Evolutionary conservation across 2,113 vertebrate species (phyloP), one percentile per base, ranked within the genome.

Genomic region (Orthonyx spaldingii): DNA sequence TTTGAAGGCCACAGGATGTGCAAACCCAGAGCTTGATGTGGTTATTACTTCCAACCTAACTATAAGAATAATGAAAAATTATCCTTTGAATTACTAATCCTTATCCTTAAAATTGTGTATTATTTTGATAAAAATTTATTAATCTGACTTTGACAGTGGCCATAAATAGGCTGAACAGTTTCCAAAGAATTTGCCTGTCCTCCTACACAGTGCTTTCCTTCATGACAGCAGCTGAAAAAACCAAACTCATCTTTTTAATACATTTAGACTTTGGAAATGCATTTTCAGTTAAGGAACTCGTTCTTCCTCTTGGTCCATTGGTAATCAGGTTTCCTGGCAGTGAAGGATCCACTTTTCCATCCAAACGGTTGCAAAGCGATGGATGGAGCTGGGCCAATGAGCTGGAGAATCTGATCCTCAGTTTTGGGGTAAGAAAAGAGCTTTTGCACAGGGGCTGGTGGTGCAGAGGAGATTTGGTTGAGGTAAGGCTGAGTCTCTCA

Each of bases 141-240:
- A 93, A 89, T 76, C 60, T 95, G 91, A 60, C 78, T 95, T 72
- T 76, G 70, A 87, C 85, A 88, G 90, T 64, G 89, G 76, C 91
- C 8, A 23, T 80, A 96, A 96, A 93, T 90, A 94, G 86, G 78
- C 94, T 93, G 94, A 95, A 77, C 87, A 78, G 60, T 96, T 95
- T 94, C 70, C 91, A 75, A 20, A 92, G 95, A 89, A 82, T 49
- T 61, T 81, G 91, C 92, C 90, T 97, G 92, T 97, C 94, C 95
- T 94, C 93, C 94, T 82, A 94, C 91, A 74, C 95, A 94, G 89
- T 87, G 87, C 72, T 65, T 89, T 87, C 94, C 84, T 90, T 89
- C 91, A 53, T 57, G 77, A 85, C 57, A 95, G 87, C 84, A 94
- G 89, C 89, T 81, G 94, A 93, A 88, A 87, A 75, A 86, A 92